phyloP scores from a whole-genome alignment of 2,797 vertebrate species.

The Rhinichthys osculus region DNA sequence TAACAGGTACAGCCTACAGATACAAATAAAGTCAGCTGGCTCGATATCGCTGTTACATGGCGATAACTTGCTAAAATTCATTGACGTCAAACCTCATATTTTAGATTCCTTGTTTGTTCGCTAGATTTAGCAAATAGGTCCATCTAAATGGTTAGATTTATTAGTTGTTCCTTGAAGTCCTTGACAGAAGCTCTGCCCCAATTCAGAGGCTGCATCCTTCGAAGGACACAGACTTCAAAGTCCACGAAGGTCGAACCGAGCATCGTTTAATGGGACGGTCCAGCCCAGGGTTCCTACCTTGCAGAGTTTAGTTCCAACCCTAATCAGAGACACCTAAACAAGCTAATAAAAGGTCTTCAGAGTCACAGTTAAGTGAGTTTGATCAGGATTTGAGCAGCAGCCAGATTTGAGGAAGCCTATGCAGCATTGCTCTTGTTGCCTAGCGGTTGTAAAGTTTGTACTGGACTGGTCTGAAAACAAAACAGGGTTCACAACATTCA shows the following conservation, averaged over 20 bases:
- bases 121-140: not conserved
- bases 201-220: not conserved
- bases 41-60: not conserved
- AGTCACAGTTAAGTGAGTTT: not conserved
- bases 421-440: not conserved
- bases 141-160: not conserved
- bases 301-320: not conserved
- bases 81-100: not conserved
- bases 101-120: not conserved
- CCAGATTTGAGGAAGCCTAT: not conserved
- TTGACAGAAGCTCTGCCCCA: not conserved
- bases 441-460: not conserved
- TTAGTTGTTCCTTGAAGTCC: not conserved
- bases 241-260: not conserved
- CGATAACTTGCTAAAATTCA: not conserved
- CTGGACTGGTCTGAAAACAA: not conserved
- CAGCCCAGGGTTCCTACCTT: not conserved
- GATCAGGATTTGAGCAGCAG: not conserved
- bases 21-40: not conserved
- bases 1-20: slow-evolving; percentile 42
- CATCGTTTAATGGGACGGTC: not conserved
- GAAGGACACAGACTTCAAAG: not conserved
- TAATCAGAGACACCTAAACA: not conserved
- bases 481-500: not conserved
- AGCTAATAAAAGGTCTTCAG: not conserved